phyloP scores from a whole-genome alignment of 2,113 vertebrate genomes.

The Phocoena sinus region DNA sequence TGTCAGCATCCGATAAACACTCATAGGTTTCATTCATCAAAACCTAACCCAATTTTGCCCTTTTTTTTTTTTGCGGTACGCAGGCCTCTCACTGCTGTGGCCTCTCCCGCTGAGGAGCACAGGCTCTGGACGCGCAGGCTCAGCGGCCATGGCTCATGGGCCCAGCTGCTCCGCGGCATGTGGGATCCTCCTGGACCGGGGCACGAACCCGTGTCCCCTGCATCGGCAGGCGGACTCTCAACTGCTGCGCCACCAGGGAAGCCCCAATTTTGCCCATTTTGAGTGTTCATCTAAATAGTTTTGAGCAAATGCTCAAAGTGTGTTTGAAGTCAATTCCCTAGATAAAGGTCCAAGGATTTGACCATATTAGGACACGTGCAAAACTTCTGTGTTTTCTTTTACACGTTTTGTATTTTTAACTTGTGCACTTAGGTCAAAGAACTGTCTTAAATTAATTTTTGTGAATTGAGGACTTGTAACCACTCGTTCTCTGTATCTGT shows the following conservation, averaged over 20 bases:
- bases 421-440: background rate
- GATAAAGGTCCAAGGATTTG: background rate
- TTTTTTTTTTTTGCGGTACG: no score
- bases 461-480: background rate
- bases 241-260: no score
- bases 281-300: background rate
- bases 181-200: no score
- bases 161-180: no score
- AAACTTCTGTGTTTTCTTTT: background rate
- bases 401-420: background rate
- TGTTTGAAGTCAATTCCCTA: background rate
- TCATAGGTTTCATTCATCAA: background rate
- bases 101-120: no score
- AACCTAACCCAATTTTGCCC: background rate
- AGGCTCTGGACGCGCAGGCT: no score
- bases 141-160: no score
- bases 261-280: background rate
- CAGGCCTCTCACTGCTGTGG: no score
- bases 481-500: background rate
- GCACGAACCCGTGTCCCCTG: no score
- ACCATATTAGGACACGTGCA: no score
- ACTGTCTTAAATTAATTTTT: background rate
- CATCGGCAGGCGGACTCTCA: no score
- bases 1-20: background rate
- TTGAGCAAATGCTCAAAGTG: background rate